These are phyloP conservation scores for Sabatieria punctata DNA, from an alignment of 2,888 invertebrate species.

Conservation along the genomic window DNA sequence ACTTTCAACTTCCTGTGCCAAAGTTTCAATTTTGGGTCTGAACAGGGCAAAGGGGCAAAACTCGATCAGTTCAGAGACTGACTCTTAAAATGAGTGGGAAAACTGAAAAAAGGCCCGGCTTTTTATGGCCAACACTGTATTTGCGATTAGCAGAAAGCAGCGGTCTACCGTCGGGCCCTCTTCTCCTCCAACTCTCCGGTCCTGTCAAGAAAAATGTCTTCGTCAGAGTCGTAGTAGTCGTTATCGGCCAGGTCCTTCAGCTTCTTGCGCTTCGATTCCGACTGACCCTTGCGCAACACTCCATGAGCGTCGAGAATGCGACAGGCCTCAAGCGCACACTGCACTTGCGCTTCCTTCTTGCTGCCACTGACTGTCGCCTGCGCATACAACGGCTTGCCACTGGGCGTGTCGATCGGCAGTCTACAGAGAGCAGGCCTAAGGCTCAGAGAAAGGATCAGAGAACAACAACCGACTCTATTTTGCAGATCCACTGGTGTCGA, in stretches of 20 bases:
- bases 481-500: constrained; percentile 60
- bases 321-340: constrained; percentile 88
- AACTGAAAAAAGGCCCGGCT: too few relatives aligned
- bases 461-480: constrained; percentile 37
- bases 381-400: constrained; percentile 57
- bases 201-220: constrained; percentile 82
- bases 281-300: constrained; percentile 50
- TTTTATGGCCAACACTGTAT: too few relatives aligned
- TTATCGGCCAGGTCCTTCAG: constrained; percentile 44
- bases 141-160: too few relatives aligned
- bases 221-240: constrained; percentile 82
- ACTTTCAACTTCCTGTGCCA: too few relatives aligned
- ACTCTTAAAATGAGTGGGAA: too few relatives aligned
- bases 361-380: constrained; percentile 73
- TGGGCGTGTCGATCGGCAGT: constrained; percentile 59
- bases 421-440: constrained; percentile 35
- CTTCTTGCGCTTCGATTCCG: constrained; percentile 37
- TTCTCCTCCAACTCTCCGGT: constrained; percentile 81
- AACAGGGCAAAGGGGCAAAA: too few relatives aligned
- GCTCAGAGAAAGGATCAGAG: not conserved
- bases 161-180: too few relatives aligned
- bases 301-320: constrained; percentile 70
- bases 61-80: too few relatives aligned
- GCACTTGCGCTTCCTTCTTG: constrained; percentile 79
- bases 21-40: too few relatives aligned